These are phyloP conservation scores for Cheilinus undulatus DNA, from an alignment of 2,113 vertebrate species.

Conservation along the genomic window DNA sequence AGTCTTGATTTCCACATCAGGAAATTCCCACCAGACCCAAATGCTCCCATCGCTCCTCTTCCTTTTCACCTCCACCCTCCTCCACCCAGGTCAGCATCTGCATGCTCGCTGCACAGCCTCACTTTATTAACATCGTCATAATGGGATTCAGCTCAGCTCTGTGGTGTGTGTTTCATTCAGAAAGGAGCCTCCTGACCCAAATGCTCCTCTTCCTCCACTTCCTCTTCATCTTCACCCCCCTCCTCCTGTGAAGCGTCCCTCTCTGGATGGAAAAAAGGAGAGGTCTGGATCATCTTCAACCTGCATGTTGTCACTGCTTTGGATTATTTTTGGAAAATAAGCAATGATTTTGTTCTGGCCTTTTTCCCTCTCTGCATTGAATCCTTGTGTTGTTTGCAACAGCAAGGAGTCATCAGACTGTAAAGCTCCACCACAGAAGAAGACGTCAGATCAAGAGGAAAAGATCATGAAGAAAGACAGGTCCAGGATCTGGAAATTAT, in stretches of 20 bases:
- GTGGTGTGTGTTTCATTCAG: conserved; percentile 69
- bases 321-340: conserved; percentile 12
- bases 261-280: conserved; percentile 70
- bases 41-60: conserved; percentile 77
- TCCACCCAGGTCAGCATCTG: conserved; percentile 66
- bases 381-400: conserved; percentile 58
- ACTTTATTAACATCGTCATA: not conserved
- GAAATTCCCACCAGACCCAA: conserved; percentile 76
- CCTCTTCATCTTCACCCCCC: conserved; percentile 81
- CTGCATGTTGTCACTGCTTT: conserved; percentile 11
- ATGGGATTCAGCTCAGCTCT: conserved; percentile 35
- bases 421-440: conserved; percentile 70
- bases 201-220: conserved; percentile 78
- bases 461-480: conserved; percentile 75
- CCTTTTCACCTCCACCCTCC: conserved; percentile 80
- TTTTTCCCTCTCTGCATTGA: conserved; percentile 33
- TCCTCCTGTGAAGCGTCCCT: conserved; percentile 63
- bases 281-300: conserved; percentile 63
- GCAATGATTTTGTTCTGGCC: conserved; percentile 9
- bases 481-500: conserved; percentile 59
- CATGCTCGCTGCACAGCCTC: conserved; percentile 20
- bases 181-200: conserved; percentile 79
- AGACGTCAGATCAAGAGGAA: conserved; percentile 54
- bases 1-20: conserved; percentile 55
- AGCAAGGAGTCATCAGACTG: conserved; percentile 70